A percentile compares a stretch with the other conserved stretches of the same genome.
phyloP scores from a whole-genome alignment of 2,113 vertebrate genomes.

The Equus quagga region DNA sequence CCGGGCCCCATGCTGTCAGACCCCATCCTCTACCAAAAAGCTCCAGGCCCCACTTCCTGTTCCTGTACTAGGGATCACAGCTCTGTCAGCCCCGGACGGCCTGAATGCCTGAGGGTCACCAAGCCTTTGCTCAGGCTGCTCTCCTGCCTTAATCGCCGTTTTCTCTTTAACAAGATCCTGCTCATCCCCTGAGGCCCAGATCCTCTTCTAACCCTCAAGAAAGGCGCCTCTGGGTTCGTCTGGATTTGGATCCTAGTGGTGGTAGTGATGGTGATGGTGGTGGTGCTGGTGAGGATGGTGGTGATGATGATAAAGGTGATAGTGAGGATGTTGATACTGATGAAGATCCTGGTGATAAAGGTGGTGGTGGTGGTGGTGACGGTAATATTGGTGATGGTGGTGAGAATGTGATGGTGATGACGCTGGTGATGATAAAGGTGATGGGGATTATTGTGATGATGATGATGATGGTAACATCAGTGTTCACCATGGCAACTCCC shows the following conservation, averaged over 20 bases:
- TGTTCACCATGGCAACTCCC: accelerated
- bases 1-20: no score
- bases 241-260: accelerated
- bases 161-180: not conserved
- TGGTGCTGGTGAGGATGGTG: accelerated
- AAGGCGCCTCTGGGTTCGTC: not conserved
- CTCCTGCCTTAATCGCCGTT: not conserved
- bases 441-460: accelerated
- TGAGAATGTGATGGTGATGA: not conserved
- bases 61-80: no score
- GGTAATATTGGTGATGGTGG: not conserved
- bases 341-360: not conserved
- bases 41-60: no score
- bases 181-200: not conserved
- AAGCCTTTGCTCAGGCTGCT: not conserved
- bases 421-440: not conserved
- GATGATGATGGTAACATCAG: no score
- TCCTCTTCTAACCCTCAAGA: not conserved
- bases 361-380: not conserved
- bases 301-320: accelerated
- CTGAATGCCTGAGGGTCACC: no score
- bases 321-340: not conserved
- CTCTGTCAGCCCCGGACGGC: no score
- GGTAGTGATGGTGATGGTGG: not conserved
- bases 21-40: no score